Evolutionary conservation across 2,113 vertebrate species (phyloP), one percentile per base, ranked within the genome.

Genomic region (Acanthochromis polyacanthus): DNA sequence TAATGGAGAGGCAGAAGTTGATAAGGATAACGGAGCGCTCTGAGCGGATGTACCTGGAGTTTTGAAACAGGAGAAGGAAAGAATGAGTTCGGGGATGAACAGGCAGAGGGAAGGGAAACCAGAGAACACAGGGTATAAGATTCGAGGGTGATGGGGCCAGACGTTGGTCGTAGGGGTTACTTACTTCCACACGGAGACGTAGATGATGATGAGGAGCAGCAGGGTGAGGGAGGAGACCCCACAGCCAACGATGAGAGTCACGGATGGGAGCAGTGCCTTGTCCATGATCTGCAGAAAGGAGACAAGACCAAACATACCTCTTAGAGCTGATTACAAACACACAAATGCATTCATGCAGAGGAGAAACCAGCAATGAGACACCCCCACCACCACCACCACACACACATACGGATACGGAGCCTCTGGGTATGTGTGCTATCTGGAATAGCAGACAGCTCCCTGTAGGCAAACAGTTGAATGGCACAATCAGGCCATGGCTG

Each of bases 141-240:
- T 52, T n/a, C 25, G 58, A 62, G 28, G 66, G 16, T 9, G 28
- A 10, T 7, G 60, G 32, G 20, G 62, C 20, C 14, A 2, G 43
- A 67, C 25, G 59, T 43, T 57, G 51, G 74, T 86, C 0, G 5
- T 12, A 25, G 70, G 85, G 60, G 57, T 12, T 46, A 86, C 95
- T 95, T 95, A 99, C 98, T 97, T 99, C 98, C 98, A 99, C 80
- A 99, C 98, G 0, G 98, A 99, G 90, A 98, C 97, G 12, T 99
- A 99, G 94, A 99, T 98, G 95, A 99, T 98, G 89, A 99, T 97
- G 87, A 99, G 96, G 90, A 99, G 95, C 80, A 99, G 94, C 73
- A 99, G 96, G 20, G 98, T 98, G 88, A 99, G 95, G 6, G 98
- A 99, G 19, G 98, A 99, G 89, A 99, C 98, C 80, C 98, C 98